These are phyloP conservation scores for Drosophila aff. DNA, from an alignment of 1,140 invertebrate genomes.

Conservation along the genomic window DNA sequence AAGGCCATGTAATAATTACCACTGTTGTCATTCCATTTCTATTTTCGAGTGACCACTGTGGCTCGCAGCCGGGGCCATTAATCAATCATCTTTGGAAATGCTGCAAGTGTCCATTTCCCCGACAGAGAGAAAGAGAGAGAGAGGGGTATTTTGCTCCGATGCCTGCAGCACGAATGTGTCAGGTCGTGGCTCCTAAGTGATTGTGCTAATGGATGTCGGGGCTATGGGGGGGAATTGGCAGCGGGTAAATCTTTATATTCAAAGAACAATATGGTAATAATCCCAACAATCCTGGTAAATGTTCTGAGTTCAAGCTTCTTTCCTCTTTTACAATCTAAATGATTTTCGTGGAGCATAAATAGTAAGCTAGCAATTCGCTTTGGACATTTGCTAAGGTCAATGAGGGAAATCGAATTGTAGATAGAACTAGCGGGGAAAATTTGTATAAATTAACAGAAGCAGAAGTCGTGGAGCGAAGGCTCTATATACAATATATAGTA, in stretches of 20 bases:
- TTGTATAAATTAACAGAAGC: background rate
- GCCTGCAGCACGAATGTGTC: constrained; percentile 42
- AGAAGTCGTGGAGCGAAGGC: too few relatives aligned
- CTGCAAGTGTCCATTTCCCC: constrained; percentile 45
- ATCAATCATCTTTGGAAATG: constrained; percentile 75
- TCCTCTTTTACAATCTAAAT: background rate
- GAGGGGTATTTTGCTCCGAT: background rate
- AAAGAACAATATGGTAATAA: background rate
- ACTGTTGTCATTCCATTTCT: constrained; percentile 39
- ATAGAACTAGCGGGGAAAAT: constrained; percentile 10
- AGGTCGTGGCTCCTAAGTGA: constrained; percentile 24
- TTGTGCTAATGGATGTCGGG: constrained; percentile 21
- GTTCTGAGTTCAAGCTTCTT: background rate
- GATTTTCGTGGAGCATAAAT: background rate
- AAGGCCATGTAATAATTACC: constrained; percentile 65
- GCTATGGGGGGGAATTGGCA: background rate
- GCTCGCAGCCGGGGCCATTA: constrained; percentile 52
- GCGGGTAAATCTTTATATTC: background rate
- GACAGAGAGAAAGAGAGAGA: background rate
- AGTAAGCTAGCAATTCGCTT: constrained; percentile 2
- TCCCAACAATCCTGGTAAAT: background rate
- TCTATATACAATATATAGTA: too few relatives aligned
- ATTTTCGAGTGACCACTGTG: constrained; percentile 50
- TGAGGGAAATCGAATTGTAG: constrained; percentile 3
- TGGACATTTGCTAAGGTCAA: constrained; percentile 18